Base-by-base conservation (phyloP, 2,113 vertebrate species). In the Tyrannus savana region DNA sequence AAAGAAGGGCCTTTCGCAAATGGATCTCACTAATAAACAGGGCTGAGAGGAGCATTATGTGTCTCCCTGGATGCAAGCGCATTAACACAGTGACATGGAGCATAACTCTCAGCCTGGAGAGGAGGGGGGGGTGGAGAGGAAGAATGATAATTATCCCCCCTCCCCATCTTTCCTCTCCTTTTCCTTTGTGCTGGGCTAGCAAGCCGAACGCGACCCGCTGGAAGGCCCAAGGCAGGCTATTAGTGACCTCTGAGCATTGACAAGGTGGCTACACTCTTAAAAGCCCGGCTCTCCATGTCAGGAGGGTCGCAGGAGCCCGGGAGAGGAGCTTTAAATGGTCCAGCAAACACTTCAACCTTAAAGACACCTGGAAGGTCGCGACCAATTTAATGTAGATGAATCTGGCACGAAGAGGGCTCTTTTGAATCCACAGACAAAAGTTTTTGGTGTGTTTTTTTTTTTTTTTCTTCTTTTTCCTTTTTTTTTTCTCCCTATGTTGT, bases 11-110 rank as follows among this genome's bases (percentile, higher is more conserved):
- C 97, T 98, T 97, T 98, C 95, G 98, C 98, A 99, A 99, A 99
- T 99, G 99, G 99, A 99, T 99, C 98, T 98, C 95, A 97, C 98
- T 99, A 99, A 99, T 99, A 99, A 99, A 99, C 98, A 99, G 98
- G 97, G 96, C 98, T 98, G 98, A 99, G 98, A 98, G 98, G 97
- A 98, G 98, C 98, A 98, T 98, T 99, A 98, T 99, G 98, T 98
- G 98, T 99, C 97, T 98, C 97, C 97, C 98, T 98, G 95, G 98
- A 98, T 98, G 98, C 94, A 96, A 97, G 97, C 98, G 93, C 98
- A 98, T 98, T 98, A 98, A 98, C 98, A 98, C 97, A 98, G 98
- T 98, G 99, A 98, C 98, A 98, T 97, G 97, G 98, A 99, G 98
- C 98, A 98, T 98, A 98, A 98, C 98, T 99, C 98, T 97, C 96